Conservation (phyloP, 2,888 invertebrate genomes). For the Pammene aurita region DNA sequence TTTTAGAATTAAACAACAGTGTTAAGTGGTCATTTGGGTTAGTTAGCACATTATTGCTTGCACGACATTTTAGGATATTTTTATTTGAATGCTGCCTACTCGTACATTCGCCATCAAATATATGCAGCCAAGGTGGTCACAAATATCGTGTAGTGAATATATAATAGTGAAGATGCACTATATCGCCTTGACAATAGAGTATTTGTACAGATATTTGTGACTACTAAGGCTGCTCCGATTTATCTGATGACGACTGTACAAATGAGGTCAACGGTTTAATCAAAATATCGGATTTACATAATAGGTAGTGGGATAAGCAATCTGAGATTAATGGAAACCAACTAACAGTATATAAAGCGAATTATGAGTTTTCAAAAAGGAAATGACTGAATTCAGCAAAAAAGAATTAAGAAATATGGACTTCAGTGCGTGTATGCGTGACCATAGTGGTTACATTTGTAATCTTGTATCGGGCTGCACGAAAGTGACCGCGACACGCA, state of each 20-base stretch:
- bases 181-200: no score
- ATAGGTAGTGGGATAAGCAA: background rate
- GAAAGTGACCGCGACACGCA: slow-evolving; percentile 24
- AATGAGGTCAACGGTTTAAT: slow-evolving; percentile 1
- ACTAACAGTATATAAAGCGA: background rate
- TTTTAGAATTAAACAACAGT: no score
- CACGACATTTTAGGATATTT: slow-evolving; percentile 1
- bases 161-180: no score
- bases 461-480: slow-evolving; percentile 20
- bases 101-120: no score
- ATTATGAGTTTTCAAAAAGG: background rate
- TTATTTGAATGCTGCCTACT: slow-evolving; percentile 5
- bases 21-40: no score
- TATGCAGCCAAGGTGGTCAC: no score
- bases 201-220: no score
- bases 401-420: slow-evolving; percentile 11
- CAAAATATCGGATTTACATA: slow-evolving; percentile 2
- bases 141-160: no score
- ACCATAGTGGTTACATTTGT: slow-evolving; percentile 22
- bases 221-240: no score
- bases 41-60: no score
- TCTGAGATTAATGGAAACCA: background rate
- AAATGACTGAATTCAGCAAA: slow-evolving; percentile 12
- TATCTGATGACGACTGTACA: no score
- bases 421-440: slow-evolving; percentile 15